Percentiles rank a stretch among this genome's conserved stretches.
Conservation (phyloP, 2,888 invertebrate genomes). For the Stenotaenia linearis region DNA sequence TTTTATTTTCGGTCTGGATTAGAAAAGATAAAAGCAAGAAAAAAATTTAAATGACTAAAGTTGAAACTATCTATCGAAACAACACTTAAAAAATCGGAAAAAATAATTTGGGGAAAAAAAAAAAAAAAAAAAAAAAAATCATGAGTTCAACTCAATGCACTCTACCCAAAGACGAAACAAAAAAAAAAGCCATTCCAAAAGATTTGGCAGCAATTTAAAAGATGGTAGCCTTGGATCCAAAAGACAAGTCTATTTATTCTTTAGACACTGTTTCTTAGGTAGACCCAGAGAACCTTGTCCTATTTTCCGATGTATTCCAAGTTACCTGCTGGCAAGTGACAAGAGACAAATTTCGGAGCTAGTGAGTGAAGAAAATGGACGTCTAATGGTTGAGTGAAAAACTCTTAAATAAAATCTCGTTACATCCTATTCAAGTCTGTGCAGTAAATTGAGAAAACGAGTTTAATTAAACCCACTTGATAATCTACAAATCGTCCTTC, state of each 20-base stretch:
- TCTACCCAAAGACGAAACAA: neutral
- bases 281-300: constrained; percentile 21
- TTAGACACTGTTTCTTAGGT: constrained; percentile 13
- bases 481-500: too few species aligned
- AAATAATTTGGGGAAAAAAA: neutral
- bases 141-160: neutral
- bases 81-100: neutral
- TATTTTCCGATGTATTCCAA: neutral
- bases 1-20: neutral
- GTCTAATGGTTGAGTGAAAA: neutral
- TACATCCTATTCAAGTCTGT: too few species aligned
- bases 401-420: neutral
- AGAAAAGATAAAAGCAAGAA: neutral
- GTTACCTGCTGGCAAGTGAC: constrained; percentile 17
- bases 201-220: constrained; percentile 6
- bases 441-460: too few species aligned
- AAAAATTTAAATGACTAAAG: neutral
- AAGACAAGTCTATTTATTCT: constrained; percentile 21
- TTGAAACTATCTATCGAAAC: too few species aligned
- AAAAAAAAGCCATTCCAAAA: neutral
- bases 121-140: neutral
- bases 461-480: too few species aligned
- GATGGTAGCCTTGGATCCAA: constrained; percentile 20
- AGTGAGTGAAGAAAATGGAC: neutral
- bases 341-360: neutral